These are phyloP conservation scores for Anabas testudineus DNA, from an alignment of 2,797 vertebrate species.

Conservation along the genomic window DNA sequence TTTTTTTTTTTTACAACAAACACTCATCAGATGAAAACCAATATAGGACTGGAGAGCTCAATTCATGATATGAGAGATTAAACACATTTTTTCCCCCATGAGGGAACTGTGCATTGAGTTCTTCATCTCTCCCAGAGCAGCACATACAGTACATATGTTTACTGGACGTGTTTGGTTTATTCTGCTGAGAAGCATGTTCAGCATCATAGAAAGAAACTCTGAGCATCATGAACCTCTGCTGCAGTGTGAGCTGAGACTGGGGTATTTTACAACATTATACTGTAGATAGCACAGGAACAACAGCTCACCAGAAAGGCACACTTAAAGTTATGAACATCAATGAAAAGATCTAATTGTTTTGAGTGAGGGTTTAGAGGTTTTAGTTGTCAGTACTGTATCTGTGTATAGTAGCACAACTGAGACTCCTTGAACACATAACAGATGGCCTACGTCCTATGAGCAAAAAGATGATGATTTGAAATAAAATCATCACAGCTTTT, in stretches of 20 bases:
- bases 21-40: constrained; percentile 57
- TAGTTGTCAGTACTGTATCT: constrained; percentile 40
- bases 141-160: constrained; percentile 26
- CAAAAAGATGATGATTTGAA: constrained; percentile 3
- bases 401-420: constrained; percentile 17
- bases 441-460: constrained; percentile 3
- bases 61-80: constrained; percentile 58
- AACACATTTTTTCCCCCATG: constrained; percentile 47
- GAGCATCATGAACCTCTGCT: constrained; percentile 5
- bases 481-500: constrained; percentile 21
- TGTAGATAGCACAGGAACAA: constrained; percentile 1
- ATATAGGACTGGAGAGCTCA: constrained; percentile 39
- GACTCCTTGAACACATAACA: constrained; percentile 29
- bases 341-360: neutral
- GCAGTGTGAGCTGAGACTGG: constrained; percentile 4
- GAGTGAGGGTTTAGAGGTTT: neutral
- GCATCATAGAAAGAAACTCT: neutral
- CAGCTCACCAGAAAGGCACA: neutral
- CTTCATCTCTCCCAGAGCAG: constrained; percentile 23
- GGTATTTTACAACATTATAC: neutral
- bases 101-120: constrained; percentile 27
- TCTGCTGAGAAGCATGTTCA: constrained; percentile 13
- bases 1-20: constrained; percentile 54
- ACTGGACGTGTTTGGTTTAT: constrained; percentile 20
- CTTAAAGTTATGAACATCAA: constrained; percentile 16